Conservation (phyloP, 1,140 invertebrate species). For the Procambarus virginalis region DNA sequence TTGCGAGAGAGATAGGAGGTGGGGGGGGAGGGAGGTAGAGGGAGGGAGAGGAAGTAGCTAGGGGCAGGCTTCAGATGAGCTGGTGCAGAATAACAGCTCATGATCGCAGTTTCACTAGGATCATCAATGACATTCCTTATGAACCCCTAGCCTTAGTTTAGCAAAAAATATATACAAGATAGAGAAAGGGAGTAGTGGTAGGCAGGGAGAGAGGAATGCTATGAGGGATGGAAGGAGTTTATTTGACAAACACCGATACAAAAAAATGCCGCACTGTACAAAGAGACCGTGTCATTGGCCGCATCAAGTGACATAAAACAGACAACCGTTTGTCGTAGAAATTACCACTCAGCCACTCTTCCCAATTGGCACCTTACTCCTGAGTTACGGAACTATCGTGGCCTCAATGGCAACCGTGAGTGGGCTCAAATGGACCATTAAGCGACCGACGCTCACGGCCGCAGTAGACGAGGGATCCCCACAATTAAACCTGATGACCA, state of each 20-base stretch:
- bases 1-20: too few species aligned
- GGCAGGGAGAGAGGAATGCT: neutral
- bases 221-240: neutral
- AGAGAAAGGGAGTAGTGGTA: neutral
- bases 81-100: too few species aligned
- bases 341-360: neutral
- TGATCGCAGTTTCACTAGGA: too few species aligned
- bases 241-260: neutral
- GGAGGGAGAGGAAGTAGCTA: too few species aligned
- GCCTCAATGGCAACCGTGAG: neutral
- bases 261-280: neutral
- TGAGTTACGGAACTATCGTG: conserved; percentile 5
- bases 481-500: neutral
- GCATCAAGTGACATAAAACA: neutral
- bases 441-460: neutral
- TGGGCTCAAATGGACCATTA: neutral
- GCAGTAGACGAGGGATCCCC: neutral
- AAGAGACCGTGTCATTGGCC: neutral
- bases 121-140: too few species aligned
- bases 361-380: neutral
- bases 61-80: too few species aligned
- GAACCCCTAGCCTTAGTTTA: too few species aligned
- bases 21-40: too few species aligned
- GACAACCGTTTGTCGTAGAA: neutral
- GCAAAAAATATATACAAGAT: too few species aligned